Evolutionary conservation across 2,888 invertebrate species (phyloP).

Genomic region (Phaonia tiefii): DNA sequence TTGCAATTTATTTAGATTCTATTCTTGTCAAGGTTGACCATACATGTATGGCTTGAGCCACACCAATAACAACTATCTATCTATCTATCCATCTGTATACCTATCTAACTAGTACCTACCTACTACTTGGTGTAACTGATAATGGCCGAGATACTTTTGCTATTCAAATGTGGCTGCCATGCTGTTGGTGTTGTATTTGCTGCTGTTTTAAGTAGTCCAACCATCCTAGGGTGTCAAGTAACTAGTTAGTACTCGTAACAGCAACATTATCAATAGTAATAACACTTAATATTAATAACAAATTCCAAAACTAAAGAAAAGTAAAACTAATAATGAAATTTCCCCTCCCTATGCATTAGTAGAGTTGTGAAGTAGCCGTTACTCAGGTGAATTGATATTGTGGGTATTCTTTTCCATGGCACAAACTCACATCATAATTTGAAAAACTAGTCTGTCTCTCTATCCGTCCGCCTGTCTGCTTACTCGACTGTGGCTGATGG

Average conservation of each 20-base stretch:
- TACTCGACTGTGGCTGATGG: conserved; percentile 75
- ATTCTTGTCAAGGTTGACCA: not conserved
- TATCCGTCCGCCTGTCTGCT: conserved; percentile 1
- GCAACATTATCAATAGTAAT: conserved; percentile 9
- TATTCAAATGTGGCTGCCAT: conserved; percentile 16
- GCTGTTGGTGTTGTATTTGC: conserved; percentile 15
- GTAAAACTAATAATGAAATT: not conserved
- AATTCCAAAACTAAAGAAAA: not conserved
- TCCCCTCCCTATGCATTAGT: no score
- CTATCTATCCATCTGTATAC: not conserved
- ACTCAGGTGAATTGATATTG: not conserved
- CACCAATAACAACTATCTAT: conserved; percentile 35
- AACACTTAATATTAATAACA: not conserved
- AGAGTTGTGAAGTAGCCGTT: not conserved
- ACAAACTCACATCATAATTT: conserved; percentile 31
- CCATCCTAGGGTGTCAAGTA: conserved; percentile 62
- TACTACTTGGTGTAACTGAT: conserved; percentile 20
- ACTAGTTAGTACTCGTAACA: no score
- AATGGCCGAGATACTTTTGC: conserved; percentile 42
- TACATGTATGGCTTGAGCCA: conserved; percentile 20
- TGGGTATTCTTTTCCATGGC: conserved; percentile 8
- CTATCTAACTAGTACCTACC: not conserved
- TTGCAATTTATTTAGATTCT: conserved; percentile 9
- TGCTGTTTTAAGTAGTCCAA: no score
- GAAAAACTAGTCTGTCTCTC: not conserved